These are phyloP conservation scores for Trichopria drosophilae DNA, from an alignment of 2,888 invertebrate genomes.

Conservation along the genomic window DNA sequence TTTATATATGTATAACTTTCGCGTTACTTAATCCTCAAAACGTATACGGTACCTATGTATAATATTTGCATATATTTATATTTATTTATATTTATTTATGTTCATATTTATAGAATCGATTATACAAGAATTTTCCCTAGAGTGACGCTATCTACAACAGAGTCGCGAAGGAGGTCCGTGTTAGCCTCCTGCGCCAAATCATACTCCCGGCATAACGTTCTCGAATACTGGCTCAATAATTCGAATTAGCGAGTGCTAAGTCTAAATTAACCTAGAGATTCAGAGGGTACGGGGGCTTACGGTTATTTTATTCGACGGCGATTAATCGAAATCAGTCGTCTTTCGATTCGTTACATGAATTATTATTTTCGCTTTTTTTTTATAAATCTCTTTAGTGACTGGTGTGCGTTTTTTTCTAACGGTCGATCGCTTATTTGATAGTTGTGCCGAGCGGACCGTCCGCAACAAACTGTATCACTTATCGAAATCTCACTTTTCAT, in stretches of 20 bases:
- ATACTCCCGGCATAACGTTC: too few species aligned
- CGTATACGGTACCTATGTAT: constrained; percentile 47
- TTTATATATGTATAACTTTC: constrained; percentile 50
- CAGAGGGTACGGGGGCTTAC: not conserved
- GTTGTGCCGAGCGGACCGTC: constrained; percentile 12
- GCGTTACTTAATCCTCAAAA: constrained; percentile 34
- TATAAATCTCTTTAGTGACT: not conserved
- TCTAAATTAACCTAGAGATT: not conserved
- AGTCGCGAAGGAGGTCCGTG: constrained; percentile 20
- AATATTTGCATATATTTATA: constrained; percentile 43
- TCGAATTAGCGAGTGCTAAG: constrained; percentile 32
- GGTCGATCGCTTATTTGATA: constrained; percentile 34
- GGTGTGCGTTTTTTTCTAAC: constrained; percentile 24
- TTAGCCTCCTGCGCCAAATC: not conserved
- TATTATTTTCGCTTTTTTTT: constrained; percentile 19
- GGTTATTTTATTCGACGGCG: not conserved
- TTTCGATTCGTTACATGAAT: too few species aligned
- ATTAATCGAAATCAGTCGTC: too few species aligned
- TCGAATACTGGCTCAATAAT: constrained; percentile 34
- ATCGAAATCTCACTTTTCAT: constrained; percentile 26
- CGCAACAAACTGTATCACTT: constrained; percentile 16
- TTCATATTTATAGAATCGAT: constrained; percentile 53
- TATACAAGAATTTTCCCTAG: constrained; percentile 53
- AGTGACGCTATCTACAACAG: constrained; percentile 49
- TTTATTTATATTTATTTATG: constrained; percentile 42